Evolutionary conservation across 64 coral and sea anemone species (phyloP).

Genomic region (Acropora yongei): DNA sequence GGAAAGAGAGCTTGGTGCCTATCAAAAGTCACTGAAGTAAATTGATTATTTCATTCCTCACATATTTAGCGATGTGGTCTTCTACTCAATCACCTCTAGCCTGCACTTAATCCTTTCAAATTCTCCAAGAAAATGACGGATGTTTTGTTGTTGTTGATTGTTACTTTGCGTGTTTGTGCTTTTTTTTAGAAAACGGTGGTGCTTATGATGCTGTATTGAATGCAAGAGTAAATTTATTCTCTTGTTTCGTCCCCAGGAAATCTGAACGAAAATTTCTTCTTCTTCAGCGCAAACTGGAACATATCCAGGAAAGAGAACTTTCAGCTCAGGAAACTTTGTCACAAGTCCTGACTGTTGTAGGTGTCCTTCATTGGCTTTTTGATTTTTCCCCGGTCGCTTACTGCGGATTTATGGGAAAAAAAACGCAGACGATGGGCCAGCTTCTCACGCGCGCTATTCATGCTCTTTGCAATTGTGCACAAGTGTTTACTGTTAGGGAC

Average conservation of each 20-base stretch:
- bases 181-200: no score
- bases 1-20: slow-evolving; percentile 59
- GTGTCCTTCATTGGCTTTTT: neutral
- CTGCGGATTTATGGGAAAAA: no score
- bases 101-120: no score
- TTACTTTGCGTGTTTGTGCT: no score
- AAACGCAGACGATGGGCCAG: no score
- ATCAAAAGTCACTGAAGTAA: slow-evolving; percentile 76
- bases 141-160: no score
- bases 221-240: neutral
- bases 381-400: neutral
- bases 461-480: no score
- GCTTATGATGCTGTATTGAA: no score
- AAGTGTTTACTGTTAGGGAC: no score
- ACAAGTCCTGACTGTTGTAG: slow-evolving; percentile 92
- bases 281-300: slow-evolving; percentile 73
- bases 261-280: slow-evolving; percentile 81
- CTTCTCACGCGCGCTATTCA: no score
- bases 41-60: neutral
- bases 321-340: slow-evolving; percentile 86
- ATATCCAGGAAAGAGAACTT: slow-evolving; percentile 86
- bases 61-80: neutral
- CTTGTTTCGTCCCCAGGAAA: slow-evolving; percentile 62
- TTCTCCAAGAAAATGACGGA: no score
- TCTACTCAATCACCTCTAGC: no score